Base-by-base conservation (phyloP, 2,888 invertebrate species). In the Criorhina ranunculi region DNA sequence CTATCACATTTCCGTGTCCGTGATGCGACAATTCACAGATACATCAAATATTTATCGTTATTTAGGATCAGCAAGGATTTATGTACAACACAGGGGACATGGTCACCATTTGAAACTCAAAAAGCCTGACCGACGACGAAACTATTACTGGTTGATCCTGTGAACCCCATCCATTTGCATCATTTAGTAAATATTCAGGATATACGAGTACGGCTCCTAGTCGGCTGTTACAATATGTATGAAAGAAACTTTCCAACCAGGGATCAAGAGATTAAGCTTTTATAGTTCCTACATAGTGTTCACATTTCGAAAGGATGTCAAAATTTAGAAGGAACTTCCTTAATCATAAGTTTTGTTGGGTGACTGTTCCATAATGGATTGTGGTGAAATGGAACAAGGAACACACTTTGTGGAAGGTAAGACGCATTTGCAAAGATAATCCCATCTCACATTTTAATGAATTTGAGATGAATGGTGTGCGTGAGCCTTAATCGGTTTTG, bases 371-470 rank as follows among this genome's bases (percentile, higher is more conserved):
- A 17, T 49, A 12, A 66, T 31, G 51, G 31, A 67, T 64, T 11
- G n/a, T 55, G 24, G 33, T 37, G 37, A 37, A 35, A 12, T 11
- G 0, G 35, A 35, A 44, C 15, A n/a, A n/a, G n/a, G 24, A 24
- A 24, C 4, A 24, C 24, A 24, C 15, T 59, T 51, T 15, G 17
- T 42, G 8, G 15, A n/a, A 42, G 31, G 9, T 49, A 40, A 17
- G 29, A 7, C 35, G 29, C 60, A 51, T 60, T 67, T 59, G 31
- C 59, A 59, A 62, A 62, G 17, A 44, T 31, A 62, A 17, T 46
- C 62, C 49, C 31, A 64, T 64, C n/a, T n/a, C 62, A 70, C 15
- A 64, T 70, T 55, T 78, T 70, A 64, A 64, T 64, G 57, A 78
- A 62, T 55, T 64, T 42, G n/a, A 46, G 49, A 62, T 49, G 46